Evolutionary conservation across 2,888 invertebrate genomes (phyloP), one percentile per base, ranked within the genome.

Genomic region (Cryptosula pallasiana): DNA sequence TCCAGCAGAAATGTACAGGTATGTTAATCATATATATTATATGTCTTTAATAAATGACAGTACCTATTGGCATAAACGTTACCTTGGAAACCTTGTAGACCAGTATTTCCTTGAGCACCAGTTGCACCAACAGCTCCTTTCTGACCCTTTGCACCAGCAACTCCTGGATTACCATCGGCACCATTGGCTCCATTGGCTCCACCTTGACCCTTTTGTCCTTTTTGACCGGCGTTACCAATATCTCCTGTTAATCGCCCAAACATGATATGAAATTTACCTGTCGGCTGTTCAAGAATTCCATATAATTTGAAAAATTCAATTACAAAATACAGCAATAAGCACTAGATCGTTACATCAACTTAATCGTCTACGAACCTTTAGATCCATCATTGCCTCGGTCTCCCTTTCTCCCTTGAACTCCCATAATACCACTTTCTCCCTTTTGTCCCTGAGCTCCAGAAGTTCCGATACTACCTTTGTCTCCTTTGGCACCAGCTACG

Each of bases 401-500:
- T 32, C 63, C 63, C n/a, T 63, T 63, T 63, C 63, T 63, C 13
- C 63, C 63, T 34, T 63, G 63, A 3, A 29, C 29, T 2, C 63
- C 63, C 63, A 63, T 63, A 32, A 63, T 63, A 32, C 63, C 63
- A 13, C 32, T 63, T n/a, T 63, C 63, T 63, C 63, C 63, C 27
- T 63, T 63, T n/a, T 63, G 63, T 63, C 63, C 63, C 27, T 27
- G 3, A 9, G 63, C 2, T 25, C 63, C 63, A 20, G 20, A 27
- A 9, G 9, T 20, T 32, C 63, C 63, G 27, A 27, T 32, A 27
- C 13, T 9, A 32, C 63, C 63, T 32, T 13, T 32, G 13, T 20
- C 20, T 29, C 63, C 63, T 63, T 63, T 63, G 9, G 63, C 63
- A 25, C 63, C 63, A 63, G 25, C 29, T 16, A 5, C 27, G 2